These are phyloP conservation scores for Dolichotis patagonum DNA, from an alignment of 2,113 vertebrate species.

Conservation along the genomic window DNA sequence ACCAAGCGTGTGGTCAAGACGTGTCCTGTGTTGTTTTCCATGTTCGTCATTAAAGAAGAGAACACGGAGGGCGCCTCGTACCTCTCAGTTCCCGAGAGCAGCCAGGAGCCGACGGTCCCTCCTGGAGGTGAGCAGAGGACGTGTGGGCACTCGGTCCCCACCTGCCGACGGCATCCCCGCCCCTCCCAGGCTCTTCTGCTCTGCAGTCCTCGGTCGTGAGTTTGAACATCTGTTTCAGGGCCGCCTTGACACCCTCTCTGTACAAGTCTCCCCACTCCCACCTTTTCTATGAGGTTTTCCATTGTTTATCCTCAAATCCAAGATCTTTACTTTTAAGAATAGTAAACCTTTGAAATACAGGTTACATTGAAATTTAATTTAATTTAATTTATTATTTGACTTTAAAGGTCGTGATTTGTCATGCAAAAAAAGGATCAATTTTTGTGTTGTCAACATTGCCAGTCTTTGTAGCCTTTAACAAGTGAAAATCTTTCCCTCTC, in stretches of 20 bases:
- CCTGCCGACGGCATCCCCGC: not conserved
- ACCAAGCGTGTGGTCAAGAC: not conserved
- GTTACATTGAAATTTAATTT: not conserved
- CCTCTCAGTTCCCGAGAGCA: accelerated
- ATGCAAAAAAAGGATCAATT: not conserved
- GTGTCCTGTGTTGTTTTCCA: not conserved
- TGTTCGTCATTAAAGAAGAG: slow-evolving; percentile 2
- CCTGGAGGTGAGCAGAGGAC: not conserved
- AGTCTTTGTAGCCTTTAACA: not conserved
- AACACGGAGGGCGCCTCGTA: accelerated
- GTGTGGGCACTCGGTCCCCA: accelerated
- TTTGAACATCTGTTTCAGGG: not conserved
- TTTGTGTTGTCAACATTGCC: not conserved
- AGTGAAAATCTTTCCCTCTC: not conserved
- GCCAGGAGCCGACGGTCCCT: not conserved
- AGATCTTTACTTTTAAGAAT: not conserved
- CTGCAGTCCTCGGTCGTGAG: not conserved
- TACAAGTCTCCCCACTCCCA: not conserved
- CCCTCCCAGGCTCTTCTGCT: not conserved
- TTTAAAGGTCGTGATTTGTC: not conserved
- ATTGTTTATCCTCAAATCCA: not conserved
- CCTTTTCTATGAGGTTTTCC: not conserved
- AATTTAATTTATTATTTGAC: not conserved
- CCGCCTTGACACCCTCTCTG: not conserved
- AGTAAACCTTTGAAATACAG: not conserved